Conservation (phyloP, 2,797 vertebrate genomes). For the Masticophis lateralis region DNA sequence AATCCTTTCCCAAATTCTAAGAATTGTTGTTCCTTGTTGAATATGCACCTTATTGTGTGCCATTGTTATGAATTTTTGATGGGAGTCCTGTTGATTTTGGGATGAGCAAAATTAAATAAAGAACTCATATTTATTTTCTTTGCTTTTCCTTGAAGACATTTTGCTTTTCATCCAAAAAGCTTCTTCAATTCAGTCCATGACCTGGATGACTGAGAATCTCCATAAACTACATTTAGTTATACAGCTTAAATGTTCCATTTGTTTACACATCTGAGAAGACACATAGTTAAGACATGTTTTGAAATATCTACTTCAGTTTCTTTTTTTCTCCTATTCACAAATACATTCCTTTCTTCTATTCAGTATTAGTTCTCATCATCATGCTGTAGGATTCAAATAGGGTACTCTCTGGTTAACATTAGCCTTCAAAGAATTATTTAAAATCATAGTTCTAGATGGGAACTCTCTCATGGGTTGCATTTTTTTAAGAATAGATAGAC, state of each 20-base stretch:
- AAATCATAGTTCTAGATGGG: neutral
- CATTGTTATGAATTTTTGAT: neutral
- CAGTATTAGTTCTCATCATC: neutral
- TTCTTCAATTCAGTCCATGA: neutral
- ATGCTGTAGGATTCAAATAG: neutral
- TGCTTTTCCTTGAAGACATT: neutral
- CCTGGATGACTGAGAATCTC: neutral
- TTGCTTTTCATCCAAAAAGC: neutral
- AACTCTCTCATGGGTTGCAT: neutral
- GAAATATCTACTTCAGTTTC: neutral
- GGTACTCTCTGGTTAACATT: neutral
- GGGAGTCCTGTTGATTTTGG: neutral
- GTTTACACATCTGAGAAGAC: neutral
- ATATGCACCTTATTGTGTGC: neutral
- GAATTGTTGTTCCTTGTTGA: neutral
- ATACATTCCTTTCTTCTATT: neutral
- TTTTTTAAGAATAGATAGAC: neutral
- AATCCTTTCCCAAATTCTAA: neutral
- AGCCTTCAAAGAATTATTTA: neutral
- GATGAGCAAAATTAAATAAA: neutral
- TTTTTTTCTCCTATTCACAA: neutral
- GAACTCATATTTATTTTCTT: conserved; percentile 9
- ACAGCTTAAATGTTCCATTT: neutral
- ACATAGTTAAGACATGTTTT: neutral
- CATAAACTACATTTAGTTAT: neutral